Evolutionary conservation across 1,140 invertebrate genomes (phyloP).

Genomic region (Drosophila albomicans): DNA sequence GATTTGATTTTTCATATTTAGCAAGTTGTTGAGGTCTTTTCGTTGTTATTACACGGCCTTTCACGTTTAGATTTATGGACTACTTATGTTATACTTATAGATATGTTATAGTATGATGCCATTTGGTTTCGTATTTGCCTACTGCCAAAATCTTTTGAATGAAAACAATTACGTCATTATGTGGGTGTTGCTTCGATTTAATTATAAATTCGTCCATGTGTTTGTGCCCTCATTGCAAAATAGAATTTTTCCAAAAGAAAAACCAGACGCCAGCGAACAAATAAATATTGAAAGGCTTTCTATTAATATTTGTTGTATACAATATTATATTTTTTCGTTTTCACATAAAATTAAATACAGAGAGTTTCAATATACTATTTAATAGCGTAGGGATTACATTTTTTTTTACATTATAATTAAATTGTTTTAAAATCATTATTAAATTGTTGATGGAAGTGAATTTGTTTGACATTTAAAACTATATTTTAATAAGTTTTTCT

Average conservation of each 20-base stretch:
- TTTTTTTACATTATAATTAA: too few relatives aligned
- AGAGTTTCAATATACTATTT: neutral
- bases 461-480: too few relatives aligned
- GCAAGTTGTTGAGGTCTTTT: slow-evolving; percentile 54
- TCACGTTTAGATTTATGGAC: slow-evolving; percentile 14
- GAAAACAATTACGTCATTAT: slow-evolving; percentile 67
- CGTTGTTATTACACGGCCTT: slow-evolving; percentile 50
- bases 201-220: slow-evolving; percentile 41
- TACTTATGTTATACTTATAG: neutral
- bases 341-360: neutral
- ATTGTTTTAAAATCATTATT: too few relatives aligned
- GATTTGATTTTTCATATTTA: slow-evolving; percentile 73
- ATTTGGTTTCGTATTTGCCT: slow-evolving; percentile 37
- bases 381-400: neutral
- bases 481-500: too few relatives aligned
- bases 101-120: slow-evolving; percentile 21
- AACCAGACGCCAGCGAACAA: slow-evolving; percentile 11
- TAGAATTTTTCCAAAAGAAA: slow-evolving; percentile 44
- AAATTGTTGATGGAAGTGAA: too few relatives aligned
- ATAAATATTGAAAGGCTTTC: neutral
- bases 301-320: neutral
- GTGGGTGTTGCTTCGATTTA: slow-evolving; percentile 64
- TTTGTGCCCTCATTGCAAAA: slow-evolving; percentile 30
- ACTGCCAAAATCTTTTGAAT: slow-evolving; percentile 58
- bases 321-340: too few relatives aligned